Base-by-base conservation (phyloP, 2,113 vertebrate genomes). In the Piliocolobus tephrosceles region DNA sequence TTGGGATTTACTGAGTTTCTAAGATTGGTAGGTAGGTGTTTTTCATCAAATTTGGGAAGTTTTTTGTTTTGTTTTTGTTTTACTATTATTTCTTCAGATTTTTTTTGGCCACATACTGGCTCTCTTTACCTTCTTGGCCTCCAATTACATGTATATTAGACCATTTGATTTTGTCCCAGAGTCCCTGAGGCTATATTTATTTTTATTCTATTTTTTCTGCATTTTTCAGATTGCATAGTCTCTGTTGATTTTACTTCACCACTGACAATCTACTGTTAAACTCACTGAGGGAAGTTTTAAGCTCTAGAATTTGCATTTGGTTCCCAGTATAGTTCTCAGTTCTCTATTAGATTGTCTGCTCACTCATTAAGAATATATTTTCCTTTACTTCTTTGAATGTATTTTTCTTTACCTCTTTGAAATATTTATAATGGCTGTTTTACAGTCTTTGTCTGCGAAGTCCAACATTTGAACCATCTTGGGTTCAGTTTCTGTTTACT, bases 351-450 rank as follows among this genome's bases (percentile, higher is more conserved):
- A 64, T 64, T 88, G 17, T 73, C 52, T 90, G 17, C 68, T 52
- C 40, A 92, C 68, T 87, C 58, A 82, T 66, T 72, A 55, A 57
- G 14, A 78, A 16, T 78, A 22, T 70, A 64, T 64, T 64, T 64
- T 64, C 61, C 30, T 32, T 64, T 64, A 64, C 30, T 64, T 64
- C 27, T 64, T 64, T 64, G 61, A 32, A 64, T 64, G 27, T 64
- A 75, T 87, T 94, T 94, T 90, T 40, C 27, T 87, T 97, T 84
- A 78, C n/a, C 27, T 88, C 45, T 85, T 96, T 84, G n/a, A 76
- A 91, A 50, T 92, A 64, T 61, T 86, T 86, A 22, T 95, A 64
- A 64, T 64, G 75, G 45, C 57, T 76, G 30, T 40, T 91, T 66
- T 91, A 68, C 83, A 88, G 47, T 64, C 58, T 90, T 79, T 58